Conservation (phyloP, 2,888 invertebrate genomes). For the Acleris literana region DNA sequence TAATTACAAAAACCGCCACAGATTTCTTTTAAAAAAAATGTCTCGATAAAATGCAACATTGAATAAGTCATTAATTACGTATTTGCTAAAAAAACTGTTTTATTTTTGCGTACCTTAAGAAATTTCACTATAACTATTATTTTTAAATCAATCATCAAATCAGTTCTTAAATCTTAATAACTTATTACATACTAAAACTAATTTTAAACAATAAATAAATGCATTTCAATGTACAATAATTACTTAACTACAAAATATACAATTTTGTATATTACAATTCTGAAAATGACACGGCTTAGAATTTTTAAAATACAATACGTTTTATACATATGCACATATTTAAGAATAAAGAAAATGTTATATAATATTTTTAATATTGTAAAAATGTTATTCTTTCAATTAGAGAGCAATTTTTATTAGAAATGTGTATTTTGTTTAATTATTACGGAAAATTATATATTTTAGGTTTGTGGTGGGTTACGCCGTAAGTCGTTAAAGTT, state of each 20-base stretch:
- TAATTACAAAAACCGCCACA: too few species aligned
- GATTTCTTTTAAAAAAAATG: too few species aligned
- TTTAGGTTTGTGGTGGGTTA: constrained; percentile 21
- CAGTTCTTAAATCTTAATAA: constrained; percentile 58
- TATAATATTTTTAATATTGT: neutral
- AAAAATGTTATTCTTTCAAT: neutral
- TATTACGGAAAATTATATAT: neutral
- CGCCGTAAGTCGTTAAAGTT: too few species aligned
- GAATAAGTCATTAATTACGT: too few species aligned
- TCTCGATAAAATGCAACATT: too few species aligned
- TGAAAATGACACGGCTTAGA: constrained; percentile 31
- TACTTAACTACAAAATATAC: constrained; percentile 50
- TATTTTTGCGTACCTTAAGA: too few species aligned
- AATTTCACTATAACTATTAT: constrained; percentile 17
- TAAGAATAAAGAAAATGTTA: too few species aligned
- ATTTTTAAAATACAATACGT: neutral
- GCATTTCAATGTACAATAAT: constrained; percentile 63
- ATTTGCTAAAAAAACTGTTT: too few species aligned
- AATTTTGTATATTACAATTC: constrained; percentile 45
- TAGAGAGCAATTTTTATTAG: constrained; percentile 24
- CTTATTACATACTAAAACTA: constrained; percentile 44
- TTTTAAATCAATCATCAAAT: constrained; percentile 32
- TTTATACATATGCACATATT: too few species aligned
- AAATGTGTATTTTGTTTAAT: neutral
- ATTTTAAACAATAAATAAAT: constrained; percentile 69